Evolutionary conservation across 2,113 vertebrate genomes (phyloP), one percentile per base, ranked within the genome.

Genomic region (Anguilla japonica): DNA sequence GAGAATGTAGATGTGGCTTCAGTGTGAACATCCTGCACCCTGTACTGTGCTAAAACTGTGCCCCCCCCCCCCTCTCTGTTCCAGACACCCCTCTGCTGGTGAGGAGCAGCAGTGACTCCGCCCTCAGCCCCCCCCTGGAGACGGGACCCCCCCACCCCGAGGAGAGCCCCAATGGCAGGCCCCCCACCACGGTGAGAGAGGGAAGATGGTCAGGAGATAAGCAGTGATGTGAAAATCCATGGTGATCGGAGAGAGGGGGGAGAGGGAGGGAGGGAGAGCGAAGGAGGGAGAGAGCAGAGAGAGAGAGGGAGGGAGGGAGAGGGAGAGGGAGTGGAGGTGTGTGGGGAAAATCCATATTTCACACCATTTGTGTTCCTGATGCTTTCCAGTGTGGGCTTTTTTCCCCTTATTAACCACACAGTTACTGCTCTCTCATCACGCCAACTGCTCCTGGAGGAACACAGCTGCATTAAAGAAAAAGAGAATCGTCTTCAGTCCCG

Each of bases 101-200:
- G 80, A 96, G 98, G 90, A 97, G 98, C 91, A 99, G 98, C 95
- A 99, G 98, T 85, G 98, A 99, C 89, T 97, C 98, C 26, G 94
- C 94, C 3, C 89, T 97, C 80, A 92, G 94, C 4, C 95, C 95
- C 14, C 91, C 95, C 18, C 84, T 92, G 83, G 97, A 98, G 81
- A 89, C 91, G 3, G 94, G 94, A 56, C 22, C 95, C 86, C 89
- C 96, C 82, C 93, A 94, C 85, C 89, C 85, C 5, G 90, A 92
- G 84, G 95, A 96, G 88, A 89, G 90, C 18, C n/a, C n/a, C n/a
- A 87, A 83, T 81, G 86, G 94, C 89, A 95, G 95, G 90, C 92
- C 92, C 83, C 87, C 89, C 41, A 84, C 90, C 89, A 85, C 87
- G 87, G 96, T 97, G 95, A 78, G 63, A 22, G 63, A 3, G 26